Base-by-base conservation (phyloP, 2,113 vertebrate genomes). In the Rhynchomys soricoides region DNA sequence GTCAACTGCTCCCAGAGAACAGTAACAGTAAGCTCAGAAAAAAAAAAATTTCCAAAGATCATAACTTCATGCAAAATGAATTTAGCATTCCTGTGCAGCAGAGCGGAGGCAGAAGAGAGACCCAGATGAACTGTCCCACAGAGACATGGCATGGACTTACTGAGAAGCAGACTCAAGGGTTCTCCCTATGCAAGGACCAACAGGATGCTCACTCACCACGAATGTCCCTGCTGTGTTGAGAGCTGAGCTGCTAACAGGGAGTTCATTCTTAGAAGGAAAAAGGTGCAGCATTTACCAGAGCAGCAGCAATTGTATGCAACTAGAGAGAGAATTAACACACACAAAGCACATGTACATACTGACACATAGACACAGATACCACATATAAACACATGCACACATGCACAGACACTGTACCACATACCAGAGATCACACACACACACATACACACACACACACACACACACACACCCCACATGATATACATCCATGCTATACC, bases 241-340 rank as follows among this genome's bases (percentile, higher is more conserved):
- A 66, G 13, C 64, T 1, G 5, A 5, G 11, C 4, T 0, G 2
- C 34, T 43, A 52, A 19, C 4, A 21, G 0, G 2, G 48, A 52
- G 29, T 37, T n/a, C 0, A 11, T 8, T 92, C 37, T 1, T 17
- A 0, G 19, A 1, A 21, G 19, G 37, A 8, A 0, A 17, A 66
- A 5, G 3, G 48, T 2, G n/a, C n/a, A 11, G 8, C 22, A 9
- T 40, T 26, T 43, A 3, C 29, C 1, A 0, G 0, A 26, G 12
- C 4, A 22, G 17, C 0, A 3, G 7, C 10, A 2, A 26, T 62
- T 74, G 26, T 50, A 70, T 70, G 68, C 3, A 43, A 37, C 10
- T 12, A 2, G 16, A 16, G 10, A 10, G 26, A 40, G 4, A 64
- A 9, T 82, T 62, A 15, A 48, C 48, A 68, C 43, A 52, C 15